Conservation (phyloP, 2,113 vertebrate species). For the Erythrolamprus reginae region DNA sequence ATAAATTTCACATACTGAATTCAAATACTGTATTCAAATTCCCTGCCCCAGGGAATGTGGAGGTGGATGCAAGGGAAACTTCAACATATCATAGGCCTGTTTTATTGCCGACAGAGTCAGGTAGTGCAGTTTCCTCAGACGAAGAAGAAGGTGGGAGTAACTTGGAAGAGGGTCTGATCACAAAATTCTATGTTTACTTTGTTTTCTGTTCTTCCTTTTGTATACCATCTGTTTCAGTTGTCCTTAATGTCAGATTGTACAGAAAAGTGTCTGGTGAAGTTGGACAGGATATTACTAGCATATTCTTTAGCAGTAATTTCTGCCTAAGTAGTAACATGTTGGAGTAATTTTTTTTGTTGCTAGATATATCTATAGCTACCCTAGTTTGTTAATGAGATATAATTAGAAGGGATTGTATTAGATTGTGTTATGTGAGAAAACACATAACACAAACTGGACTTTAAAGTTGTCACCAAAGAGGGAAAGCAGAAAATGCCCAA, state of each 20-base stretch:
- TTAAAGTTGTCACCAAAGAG: background rate
- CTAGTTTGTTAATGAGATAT: background rate
- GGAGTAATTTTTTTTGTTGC: background rate
- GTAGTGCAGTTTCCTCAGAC: too few species aligned
- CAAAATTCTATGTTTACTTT: background rate
- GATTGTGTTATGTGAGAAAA: background rate
- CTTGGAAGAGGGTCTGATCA: too few species aligned
- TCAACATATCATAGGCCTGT: too few species aligned
- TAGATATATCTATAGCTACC: background rate
- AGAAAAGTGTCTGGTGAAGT: background rate
- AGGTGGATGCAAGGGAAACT: too few species aligned
- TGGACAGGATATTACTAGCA: background rate
- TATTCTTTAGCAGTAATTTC: background rate
- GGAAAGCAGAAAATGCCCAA: background rate
- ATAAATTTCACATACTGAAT: too few species aligned
- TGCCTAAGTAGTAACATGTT: background rate
- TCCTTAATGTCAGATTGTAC: background rate
- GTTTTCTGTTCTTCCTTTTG: too few species aligned
- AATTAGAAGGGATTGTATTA: background rate
- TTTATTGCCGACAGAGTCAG: too few species aligned
- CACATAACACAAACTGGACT: too few species aligned
- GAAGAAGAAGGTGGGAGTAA: too few species aligned
- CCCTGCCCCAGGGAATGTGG: too few species aligned
- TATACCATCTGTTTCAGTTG: background rate
- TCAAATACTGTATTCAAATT: too few species aligned